phyloP scores from a whole-genome alignment of 1,140 invertebrate species.

The Drosophila kikkawai region DNA sequence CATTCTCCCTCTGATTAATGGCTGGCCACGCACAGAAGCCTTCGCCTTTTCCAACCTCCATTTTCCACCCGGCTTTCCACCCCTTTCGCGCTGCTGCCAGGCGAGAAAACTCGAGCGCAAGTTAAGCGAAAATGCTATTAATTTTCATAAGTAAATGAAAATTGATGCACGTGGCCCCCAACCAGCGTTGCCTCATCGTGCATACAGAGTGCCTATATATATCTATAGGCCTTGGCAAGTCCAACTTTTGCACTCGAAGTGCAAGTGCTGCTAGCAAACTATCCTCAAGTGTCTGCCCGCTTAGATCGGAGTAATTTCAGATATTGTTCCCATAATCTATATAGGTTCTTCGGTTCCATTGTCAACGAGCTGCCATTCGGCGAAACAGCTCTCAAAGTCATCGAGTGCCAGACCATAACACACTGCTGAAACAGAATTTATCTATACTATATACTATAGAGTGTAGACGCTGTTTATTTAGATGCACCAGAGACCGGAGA shows the following conservation, averaged over 20 bases:
- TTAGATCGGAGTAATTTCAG: slow-evolving; percentile 40
- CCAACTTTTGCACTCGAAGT: slow-evolving; percentile 26
- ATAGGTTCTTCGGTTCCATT: slow-evolving; percentile 35
- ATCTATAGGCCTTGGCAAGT: slow-evolving; percentile 13
- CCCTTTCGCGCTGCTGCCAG: slow-evolving; percentile 23
- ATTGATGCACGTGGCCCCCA: slow-evolving; percentile 44
- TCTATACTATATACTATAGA: slow-evolving; percentile 25
- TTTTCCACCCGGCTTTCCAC: neutral
- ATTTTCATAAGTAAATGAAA: slow-evolving; percentile 70
- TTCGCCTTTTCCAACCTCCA: neutral
- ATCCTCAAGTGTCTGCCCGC: slow-evolving; percentile 28
- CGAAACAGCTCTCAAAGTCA: slow-evolving; percentile 33
- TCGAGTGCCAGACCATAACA: slow-evolving; percentile 33
- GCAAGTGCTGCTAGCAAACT: slow-evolving; percentile 21
- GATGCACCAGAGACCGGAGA: slow-evolving; percentile 69
- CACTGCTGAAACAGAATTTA: slow-evolving; percentile 36
- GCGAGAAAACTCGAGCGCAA: slow-evolving; percentile 45
- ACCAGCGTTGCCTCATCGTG: neutral
- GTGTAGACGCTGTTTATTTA: slow-evolving; percentile 63
- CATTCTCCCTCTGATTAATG: slow-evolving; percentile 46
- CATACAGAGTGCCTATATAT: neutral
- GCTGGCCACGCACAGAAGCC: slow-evolving; percentile 40
- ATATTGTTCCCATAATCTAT: slow-evolving; percentile 36
- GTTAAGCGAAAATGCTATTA: slow-evolving; percentile 65
- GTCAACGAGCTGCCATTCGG: slow-evolving; percentile 26